Conservation (phyloP, 2,797 vertebrate species). For the Enteromius viviparus region DNA sequence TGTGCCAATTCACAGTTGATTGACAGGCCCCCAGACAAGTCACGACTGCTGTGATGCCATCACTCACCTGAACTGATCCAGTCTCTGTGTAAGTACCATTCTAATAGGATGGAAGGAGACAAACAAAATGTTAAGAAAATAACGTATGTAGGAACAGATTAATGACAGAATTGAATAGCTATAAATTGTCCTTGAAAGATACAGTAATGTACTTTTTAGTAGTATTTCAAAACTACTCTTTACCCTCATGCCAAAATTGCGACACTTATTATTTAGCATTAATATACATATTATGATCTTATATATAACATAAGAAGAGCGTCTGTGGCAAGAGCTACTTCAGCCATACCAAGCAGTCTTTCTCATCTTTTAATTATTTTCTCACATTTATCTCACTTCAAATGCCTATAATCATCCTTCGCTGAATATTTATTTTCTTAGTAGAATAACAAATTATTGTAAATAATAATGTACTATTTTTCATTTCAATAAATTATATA, state of each 20-base stretch:
- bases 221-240: neutral
- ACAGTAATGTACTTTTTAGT: neutral
- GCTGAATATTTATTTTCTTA: neutral
- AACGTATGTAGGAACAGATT: neutral
- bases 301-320: neutral
- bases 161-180: neutral
- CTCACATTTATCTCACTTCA: neutral
- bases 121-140: neutral
- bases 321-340: neutral
- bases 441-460: neutral
- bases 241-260: neutral
- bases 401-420: neutral
- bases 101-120: neutral
- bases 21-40: slow-evolving; percentile 82
- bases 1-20: slow-evolving; percentile 65
- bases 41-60: slow-evolving; percentile 71
- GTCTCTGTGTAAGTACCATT: slow-evolving; percentile 12
- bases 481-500: neutral
- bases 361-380: neutral
- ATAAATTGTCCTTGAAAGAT: neutral
- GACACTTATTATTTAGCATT: neutral
- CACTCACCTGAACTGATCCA: slow-evolving; percentile 63
- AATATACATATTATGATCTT: neutral
- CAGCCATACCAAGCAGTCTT: neutral
- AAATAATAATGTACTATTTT: neutral